These are phyloP conservation scores for Ptilodon capucinus DNA, from an alignment of 2,888 invertebrate genomes.

Conservation along the genomic window DNA sequence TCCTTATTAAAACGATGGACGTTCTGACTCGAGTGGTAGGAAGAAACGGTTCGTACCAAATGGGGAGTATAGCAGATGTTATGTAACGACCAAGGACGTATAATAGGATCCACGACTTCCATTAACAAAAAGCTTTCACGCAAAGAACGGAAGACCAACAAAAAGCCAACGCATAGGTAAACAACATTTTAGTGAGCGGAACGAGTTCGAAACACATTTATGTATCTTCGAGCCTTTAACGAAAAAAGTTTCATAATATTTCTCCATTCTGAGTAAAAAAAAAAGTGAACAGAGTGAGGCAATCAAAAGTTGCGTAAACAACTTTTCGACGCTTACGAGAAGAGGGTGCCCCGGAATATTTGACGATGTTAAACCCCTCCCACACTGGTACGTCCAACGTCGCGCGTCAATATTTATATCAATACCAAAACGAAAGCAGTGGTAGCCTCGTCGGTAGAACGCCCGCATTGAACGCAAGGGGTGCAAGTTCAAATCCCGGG, in stretches of 20 bases:
- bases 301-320: constrained; percentile 78
- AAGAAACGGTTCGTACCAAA: too few species aligned
- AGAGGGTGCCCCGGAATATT: constrained; percentile 49
- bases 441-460: too few species aligned
- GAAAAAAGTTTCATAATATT: constrained; percentile 77
- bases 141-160: constrained; percentile 37
- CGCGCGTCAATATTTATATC: too few species aligned
- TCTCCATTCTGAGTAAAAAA: constrained; percentile 69
- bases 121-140: constrained; percentile 33
- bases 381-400: too few species aligned
- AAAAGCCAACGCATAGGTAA: constrained; percentile 48
- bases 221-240: constrained; percentile 69
- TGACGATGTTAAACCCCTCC: constrained; percentile 59
- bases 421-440: too few species aligned
- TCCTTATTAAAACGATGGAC: too few species aligned
- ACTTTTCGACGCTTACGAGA: constrained; percentile 66
- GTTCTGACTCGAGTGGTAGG: too few species aligned
- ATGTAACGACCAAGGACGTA: background rate
- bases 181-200: constrained; percentile 52
- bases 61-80: too few species aligned
- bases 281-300: constrained; percentile 76
- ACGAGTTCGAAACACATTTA: constrained; percentile 66
- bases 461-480: too few species aligned
- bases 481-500: too few species aligned
- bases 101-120: constrained; percentile 8